These are phyloP conservation scores for Zygothrica quintamaculata DNA, from an alignment of 2,888 invertebrate species.

Conservation along the genomic window DNA sequence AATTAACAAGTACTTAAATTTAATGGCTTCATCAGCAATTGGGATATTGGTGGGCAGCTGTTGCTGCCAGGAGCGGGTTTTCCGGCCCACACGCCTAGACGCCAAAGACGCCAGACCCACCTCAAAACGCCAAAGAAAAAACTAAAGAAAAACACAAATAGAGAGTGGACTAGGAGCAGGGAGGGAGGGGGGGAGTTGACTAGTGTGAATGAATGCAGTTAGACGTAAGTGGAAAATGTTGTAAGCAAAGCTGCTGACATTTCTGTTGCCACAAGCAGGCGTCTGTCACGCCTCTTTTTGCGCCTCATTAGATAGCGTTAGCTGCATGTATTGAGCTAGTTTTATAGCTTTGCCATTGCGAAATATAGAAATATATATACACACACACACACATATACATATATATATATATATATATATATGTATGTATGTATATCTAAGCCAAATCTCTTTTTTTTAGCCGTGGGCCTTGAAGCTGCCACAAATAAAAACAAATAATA, in stretches of 20 bases:
- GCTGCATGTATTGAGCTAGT: conserved; percentile 6
- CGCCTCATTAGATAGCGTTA: conserved; percentile 72
- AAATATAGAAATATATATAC: conserved; percentile 37
- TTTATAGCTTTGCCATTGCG: conserved; percentile 28
- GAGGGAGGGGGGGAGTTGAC: too few relatives aligned
- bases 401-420: too few relatives aligned
- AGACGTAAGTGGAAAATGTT: conserved; percentile 72
- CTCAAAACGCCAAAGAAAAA: conserved; percentile 11
- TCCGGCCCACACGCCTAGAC: conserved; percentile 46
- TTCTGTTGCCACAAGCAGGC: conserved; percentile 52
- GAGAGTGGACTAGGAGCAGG: not conserved
- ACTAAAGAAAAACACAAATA: conserved; percentile 6
- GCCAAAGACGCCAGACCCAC: conserved; percentile 20
- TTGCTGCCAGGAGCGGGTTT: conserved; percentile 43
- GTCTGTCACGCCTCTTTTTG: conserved; percentile 71
- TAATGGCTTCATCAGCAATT: conserved; percentile 74
- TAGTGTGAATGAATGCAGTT: not conserved
- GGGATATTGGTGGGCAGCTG: conserved; percentile 6
- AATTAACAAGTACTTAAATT: conserved; percentile 69
- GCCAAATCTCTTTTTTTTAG: not conserved
- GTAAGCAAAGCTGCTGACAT: conserved; percentile 77
- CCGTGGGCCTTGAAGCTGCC: conserved; percentile 39
- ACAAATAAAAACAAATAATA: too few relatives aligned
- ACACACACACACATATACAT: too few relatives aligned
- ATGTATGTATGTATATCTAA: not conserved